These are phyloP conservation scores for Benitochromis conjunctus DNA, from an alignment of 2,113 vertebrate genomes.

Conservation along the genomic window DNA sequence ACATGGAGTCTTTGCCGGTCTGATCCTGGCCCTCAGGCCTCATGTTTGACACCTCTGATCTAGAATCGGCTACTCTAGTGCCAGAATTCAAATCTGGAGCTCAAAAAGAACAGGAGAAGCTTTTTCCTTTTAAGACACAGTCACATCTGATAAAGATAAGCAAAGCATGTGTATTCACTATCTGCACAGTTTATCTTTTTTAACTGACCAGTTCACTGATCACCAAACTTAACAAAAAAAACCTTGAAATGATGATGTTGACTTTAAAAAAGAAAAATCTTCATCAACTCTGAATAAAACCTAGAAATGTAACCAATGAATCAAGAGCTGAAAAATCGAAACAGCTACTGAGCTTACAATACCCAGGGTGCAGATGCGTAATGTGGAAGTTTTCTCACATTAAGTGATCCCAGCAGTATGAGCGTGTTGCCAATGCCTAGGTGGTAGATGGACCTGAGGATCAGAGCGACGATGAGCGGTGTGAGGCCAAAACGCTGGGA, in stretches of 20 bases:
- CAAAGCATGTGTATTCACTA: not conserved
- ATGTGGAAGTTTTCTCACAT: slow-evolving; percentile 43
- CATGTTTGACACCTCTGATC: not conserved
- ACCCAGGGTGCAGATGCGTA: not conserved
- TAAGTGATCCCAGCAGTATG: slow-evolving; percentile 82
- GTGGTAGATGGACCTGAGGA: slow-evolving; percentile 91
- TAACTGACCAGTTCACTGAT: not conserved
- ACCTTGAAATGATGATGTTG: accelerated
- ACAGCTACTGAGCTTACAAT: not conserved
- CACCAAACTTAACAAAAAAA: not conserved
- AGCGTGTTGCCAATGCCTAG: slow-evolving; percentile 92
- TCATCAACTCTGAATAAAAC: not conserved
- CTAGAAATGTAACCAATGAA: not conserved
- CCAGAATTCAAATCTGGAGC: not conserved
- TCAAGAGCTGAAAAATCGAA: not conserved
- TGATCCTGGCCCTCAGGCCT: not conserved
- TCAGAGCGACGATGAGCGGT: slow-evolving; percentile 86
- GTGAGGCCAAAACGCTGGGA: slow-evolving; percentile 86
- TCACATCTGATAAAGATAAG: not conserved
- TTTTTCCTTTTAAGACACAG: not conserved
- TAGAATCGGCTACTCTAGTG: not conserved
- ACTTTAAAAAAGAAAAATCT: not conserved
- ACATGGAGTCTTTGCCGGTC: not conserved
- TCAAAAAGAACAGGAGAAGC: not conserved
- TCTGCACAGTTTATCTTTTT: not conserved